A percentile compares a stretch with the other conserved stretches of the same genome.
Conservation (phyloP, 2,113 vertebrate species). For the Monarcha castaneiventris region DNA sequence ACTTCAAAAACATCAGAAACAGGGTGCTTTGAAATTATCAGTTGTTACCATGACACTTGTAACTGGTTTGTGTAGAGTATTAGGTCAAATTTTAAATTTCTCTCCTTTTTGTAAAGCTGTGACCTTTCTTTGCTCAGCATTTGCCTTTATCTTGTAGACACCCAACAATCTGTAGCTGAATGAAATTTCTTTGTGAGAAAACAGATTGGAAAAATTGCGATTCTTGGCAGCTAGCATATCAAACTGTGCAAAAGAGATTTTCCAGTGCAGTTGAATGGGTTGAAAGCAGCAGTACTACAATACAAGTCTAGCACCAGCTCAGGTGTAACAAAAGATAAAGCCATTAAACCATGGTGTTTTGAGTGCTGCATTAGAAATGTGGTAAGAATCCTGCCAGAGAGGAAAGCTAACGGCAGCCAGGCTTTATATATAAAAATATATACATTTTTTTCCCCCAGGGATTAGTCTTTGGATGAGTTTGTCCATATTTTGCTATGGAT, state of each 20-base stretch:
- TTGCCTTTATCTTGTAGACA: background rate
- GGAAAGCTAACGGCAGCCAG: background rate
- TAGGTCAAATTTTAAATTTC: background rate
- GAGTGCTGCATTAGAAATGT: background rate
- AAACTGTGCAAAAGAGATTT: conserved; percentile 43
- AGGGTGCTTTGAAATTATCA: background rate
- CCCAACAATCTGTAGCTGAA: background rate
- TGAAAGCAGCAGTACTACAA: background rate
- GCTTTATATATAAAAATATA: background rate
- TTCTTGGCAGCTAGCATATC: conserved; percentile 33
- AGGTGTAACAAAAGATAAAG: background rate
- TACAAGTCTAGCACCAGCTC: background rate
- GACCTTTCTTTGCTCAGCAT: background rate
- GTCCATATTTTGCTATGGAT: background rate
- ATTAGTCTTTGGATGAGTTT: background rate
- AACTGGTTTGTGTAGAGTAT: background rate
- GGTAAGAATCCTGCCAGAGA: background rate
- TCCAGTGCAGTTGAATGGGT: background rate
- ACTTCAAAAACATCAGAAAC: background rate
- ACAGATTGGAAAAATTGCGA: background rate
- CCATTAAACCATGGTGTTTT: conserved; percentile 19
- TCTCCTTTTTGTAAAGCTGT: background rate
- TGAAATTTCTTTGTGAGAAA: conserved; percentile 30
- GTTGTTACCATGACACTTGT: background rate
- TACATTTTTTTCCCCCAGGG: no score